Base-by-base conservation (phyloP, 2,888 invertebrate genomes). In the Sipunculus nudus region DNA sequence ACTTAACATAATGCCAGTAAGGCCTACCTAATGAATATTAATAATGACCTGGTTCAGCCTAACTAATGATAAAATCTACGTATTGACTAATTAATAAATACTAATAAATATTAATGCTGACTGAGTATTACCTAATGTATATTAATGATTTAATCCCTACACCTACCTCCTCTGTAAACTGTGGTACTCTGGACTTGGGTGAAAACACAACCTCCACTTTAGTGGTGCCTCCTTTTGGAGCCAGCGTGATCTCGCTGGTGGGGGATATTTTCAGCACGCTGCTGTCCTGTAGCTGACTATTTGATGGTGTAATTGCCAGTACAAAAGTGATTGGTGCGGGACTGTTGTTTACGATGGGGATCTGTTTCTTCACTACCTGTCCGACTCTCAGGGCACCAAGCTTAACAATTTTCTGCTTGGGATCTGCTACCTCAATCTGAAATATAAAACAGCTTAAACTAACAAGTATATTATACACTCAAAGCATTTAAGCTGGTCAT, bases 321-420 rank as follows among this genome's bases (percentile, higher is more conserved):
- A 72, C 75, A 63, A 83, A 81, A 16, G 76, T 77, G 56, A 84
- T 75, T 3, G 79, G 72, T 4, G 82, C 80, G 6, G 78, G 79
- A 56, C 81, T 82, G 67, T 78, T 78, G 73, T 84, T 84, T 25
- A 81, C 72, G n/a, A 84, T 77, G 0, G 82, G 79, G 26, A 83
- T 69, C 21, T 72, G 63, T 45, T 67, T 73, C 65, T 75, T 78
- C 6, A 77, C 73, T 13, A 70, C 70, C 50, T 82, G 80, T 19
- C 76, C 78, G n/a, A 81, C 75, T 25, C 77, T 66, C 29, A 75
- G 67, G 2, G 81, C 73, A 40, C 83, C 84, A 26, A 84, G 68
- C 66, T 81, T 80, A 13, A 83, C 70, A 35, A 77, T 71, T 66
- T 81, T 82, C 50, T 81, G 73, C 35, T 74, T 76, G 1, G 79